These are phyloP conservation scores for Nixonia krombeini DNA, from an alignment of 1,140 invertebrate genomes.

Conservation along the genomic window DNA sequence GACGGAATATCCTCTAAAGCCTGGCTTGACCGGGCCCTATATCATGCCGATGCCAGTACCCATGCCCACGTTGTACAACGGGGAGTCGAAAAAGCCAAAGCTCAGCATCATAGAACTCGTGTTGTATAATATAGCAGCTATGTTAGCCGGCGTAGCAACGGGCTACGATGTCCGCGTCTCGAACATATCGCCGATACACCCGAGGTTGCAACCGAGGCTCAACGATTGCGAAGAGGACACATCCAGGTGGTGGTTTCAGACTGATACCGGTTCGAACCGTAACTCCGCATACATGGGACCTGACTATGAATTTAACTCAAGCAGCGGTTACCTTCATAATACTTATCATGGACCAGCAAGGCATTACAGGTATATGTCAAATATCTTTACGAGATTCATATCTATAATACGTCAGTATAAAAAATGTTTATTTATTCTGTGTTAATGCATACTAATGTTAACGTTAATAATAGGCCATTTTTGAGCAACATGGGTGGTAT, in stretches of 20 bases:
- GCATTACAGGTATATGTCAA: constrained; percentile 82
- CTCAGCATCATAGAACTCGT: constrained; percentile 84
- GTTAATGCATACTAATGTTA: neutral
- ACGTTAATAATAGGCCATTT: constrained; percentile 58
- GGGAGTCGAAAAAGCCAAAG: constrained; percentile 80
- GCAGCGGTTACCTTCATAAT: constrained; percentile 82
- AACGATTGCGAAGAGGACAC: constrained; percentile 58
- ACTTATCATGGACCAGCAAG: constrained; percentile 91
- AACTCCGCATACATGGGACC: constrained; percentile 67
- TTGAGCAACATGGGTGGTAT: constrained; percentile 67
- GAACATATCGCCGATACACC: constrained; percentile 87
- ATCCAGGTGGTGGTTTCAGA: constrained; percentile 63
- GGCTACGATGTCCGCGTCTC: constrained; percentile 93
- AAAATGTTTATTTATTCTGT: too few relatives aligned
- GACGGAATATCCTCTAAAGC: constrained; percentile 74
- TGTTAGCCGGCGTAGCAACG: constrained; percentile 89
- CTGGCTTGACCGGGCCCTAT: constrained; percentile 62
- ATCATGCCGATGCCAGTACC: constrained; percentile 76
- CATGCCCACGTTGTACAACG: constrained; percentile 83
- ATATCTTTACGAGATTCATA: too few relatives aligned
- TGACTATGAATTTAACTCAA: constrained; percentile 76
- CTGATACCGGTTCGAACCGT: constrained; percentile 59
- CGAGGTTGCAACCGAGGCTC: constrained; percentile 76
- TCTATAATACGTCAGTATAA: too few relatives aligned
- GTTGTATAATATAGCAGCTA: constrained; percentile 91